Base-by-base conservation (phyloP, 2,797 vertebrate species). In the Ptychadena robeensis region DNA sequence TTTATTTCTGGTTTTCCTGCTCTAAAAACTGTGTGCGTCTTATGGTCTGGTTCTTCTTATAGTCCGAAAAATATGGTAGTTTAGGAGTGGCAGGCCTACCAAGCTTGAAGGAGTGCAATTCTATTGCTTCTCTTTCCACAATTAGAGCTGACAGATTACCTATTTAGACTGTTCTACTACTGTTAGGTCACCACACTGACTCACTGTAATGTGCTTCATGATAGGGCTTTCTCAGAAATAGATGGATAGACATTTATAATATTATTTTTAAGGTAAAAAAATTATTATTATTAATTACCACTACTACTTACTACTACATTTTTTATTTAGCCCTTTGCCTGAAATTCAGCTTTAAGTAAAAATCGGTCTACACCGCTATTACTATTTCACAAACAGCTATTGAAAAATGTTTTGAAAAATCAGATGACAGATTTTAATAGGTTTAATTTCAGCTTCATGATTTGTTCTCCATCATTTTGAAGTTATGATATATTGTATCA, bases 401-500 rank as follows among this genome's bases (percentile, higher is more conserved):
- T 67, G 34, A 69, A 69, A 27, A 61, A 61, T 61, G 67, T 35
- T 69, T 69, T 25, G 3, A 22, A 35, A 37, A 69, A 22, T 4
- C 12, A 38, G 44, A 38, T 28, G 31, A 79, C 44, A 68, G 40
- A 53, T 57, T 78, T 34, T 48, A 27, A 61, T 71, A 59, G n/a
- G 32, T 71, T 40, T 61, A 30, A 61, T 71, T 38, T 70, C 25
- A 59, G 25, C 35, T 40, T 72, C 44, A 31, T 40, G 12, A 32
- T 59, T 69, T 34, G 38, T 14, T 22, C 14, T 37, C 4, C 15
- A 44, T 63, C 53, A 63, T 40, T 18, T 53, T 73, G 28, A 73
- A 28, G 30, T 72, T 63, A 44, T 64, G 25, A 40, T 63, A 61
- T 32, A 63, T 72, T 63, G 38, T 64, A 71, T 63, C 22, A 61